phyloP scores from a whole-genome alignment of 2,888 invertebrate species.

The Ichneumoninae sp. region DNA sequence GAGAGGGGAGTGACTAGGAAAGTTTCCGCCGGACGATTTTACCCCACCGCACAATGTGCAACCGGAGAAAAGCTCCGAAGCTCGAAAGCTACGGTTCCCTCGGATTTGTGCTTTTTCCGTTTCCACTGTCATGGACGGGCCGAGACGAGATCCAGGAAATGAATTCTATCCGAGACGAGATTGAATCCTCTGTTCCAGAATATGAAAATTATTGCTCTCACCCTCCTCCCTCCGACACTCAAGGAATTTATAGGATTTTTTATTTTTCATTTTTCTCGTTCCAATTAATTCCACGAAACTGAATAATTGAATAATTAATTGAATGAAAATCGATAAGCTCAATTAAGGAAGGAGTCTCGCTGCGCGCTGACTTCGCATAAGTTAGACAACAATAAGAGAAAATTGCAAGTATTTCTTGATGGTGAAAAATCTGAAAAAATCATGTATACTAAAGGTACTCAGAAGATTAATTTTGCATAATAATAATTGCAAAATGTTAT shows the following conservation, averaged over 20 bases:
- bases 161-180: slow-evolving; percentile 3
- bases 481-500: too few relatives aligned
- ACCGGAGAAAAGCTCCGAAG: slow-evolving; percentile 23
- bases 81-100: slow-evolving; percentile 14
- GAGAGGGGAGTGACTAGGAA: neutral
- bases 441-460: too few relatives aligned
- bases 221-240: too few relatives aligned
- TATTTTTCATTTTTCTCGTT: neutral
- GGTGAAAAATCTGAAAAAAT: too few relatives aligned
- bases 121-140: neutral
- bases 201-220: neutral
- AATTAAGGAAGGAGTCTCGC: too few relatives aligned
- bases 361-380: too few relatives aligned
- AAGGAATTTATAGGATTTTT: neutral
- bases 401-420: too few relatives aligned
- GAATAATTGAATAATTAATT: too few relatives aligned
- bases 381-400: too few relatives aligned
- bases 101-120: neutral
- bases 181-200: neutral
- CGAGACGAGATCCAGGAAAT: neutral
- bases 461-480: too few relatives aligned
- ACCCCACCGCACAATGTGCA: slow-evolving; percentile 7
- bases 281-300: neutral
- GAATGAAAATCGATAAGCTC: too few relatives aligned
- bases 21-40: slow-evolving; percentile 28